Evolutionary conservation across 2,888 invertebrate species (phyloP).

Genomic region (Omphaloscelis lunosa): DNA sequence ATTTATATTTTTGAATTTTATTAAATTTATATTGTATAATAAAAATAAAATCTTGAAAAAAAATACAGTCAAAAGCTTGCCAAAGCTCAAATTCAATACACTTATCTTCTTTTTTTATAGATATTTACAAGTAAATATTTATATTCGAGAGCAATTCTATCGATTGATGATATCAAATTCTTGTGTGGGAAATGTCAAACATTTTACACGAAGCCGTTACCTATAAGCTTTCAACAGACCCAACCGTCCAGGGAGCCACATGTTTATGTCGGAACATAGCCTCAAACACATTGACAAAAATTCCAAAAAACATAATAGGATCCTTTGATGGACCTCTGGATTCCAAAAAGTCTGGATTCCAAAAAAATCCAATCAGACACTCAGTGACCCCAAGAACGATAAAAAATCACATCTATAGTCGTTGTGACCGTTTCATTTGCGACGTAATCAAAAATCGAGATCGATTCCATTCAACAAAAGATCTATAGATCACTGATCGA

Average conservation of each 20-base stretch:
- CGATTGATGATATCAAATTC: not conserved
- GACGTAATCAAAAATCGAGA: constrained; percentile 83
- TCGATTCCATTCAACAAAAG: constrained; percentile 87
- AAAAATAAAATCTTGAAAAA: no score
- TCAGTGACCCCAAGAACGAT: constrained; percentile 66
- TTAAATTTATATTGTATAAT: no score
- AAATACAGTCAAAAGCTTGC: not conserved
- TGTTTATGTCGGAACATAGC: constrained; percentile 20
- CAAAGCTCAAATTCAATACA: not conserved
- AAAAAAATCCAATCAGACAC: constrained; percentile 67
- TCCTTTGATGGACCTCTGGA: constrained; percentile 52
- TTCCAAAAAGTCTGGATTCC: constrained; percentile 44
- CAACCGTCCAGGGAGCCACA: constrained; percentile 5
- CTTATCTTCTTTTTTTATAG: not conserved
- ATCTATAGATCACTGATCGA: constrained; percentile 87
- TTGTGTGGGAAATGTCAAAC: not conserved
- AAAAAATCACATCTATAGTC: constrained; percentile 69
- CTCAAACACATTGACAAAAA: constrained; percentile 29
- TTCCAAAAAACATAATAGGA: constrained; percentile 49
- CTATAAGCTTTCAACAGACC: not conserved
- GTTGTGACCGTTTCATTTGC: constrained; percentile 79
- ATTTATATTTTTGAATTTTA: no score
- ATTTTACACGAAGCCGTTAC: not conserved
- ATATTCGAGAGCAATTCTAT: not conserved
- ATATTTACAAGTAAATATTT: not conserved